phyloP scores from a whole-genome alignment of 2,888 invertebrate species.

The Tupiocoris notatus region DNA sequence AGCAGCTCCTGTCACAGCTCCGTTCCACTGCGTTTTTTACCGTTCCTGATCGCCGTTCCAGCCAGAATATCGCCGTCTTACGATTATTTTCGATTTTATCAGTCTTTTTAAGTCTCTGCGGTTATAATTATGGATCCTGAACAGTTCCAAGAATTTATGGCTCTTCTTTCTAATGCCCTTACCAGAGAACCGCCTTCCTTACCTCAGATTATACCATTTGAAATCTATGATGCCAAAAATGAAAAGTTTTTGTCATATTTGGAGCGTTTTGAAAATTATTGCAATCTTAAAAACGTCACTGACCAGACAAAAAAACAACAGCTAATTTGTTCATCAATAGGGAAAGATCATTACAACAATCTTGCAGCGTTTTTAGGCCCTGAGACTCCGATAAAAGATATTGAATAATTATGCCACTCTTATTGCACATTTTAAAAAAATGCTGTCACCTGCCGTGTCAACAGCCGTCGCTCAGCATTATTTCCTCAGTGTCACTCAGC shows the following conservation, averaged over 20 bases:
- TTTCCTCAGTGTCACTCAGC: slow-evolving; percentile 37
- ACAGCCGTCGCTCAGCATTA: slow-evolving; percentile 42
- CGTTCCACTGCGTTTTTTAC: neutral
- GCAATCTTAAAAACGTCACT: slow-evolving; percentile 35
- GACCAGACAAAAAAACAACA: slow-evolving; percentile 37
- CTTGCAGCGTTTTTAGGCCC: slow-evolving; percentile 31
- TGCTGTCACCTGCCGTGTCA: slow-evolving; percentile 33
- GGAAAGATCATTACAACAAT: slow-evolving; percentile 38
- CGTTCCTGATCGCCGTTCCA: neutral
- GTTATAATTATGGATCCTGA: neutral
- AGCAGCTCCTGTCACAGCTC: neutral
- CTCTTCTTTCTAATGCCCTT: neutral
- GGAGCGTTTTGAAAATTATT: slow-evolving; percentile 42
- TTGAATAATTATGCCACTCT: neutral
- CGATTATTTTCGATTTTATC: neutral
- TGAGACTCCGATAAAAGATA: slow-evolving; percentile 20
- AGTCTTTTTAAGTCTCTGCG: neutral
- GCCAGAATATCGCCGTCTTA: neutral
- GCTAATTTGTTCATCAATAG: slow-evolving; percentile 38
- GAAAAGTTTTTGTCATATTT: slow-evolving; percentile 39
- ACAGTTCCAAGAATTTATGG: slow-evolving; percentile 11
- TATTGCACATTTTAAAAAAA: slow-evolving; percentile 14
- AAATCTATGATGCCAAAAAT: slow-evolving; percentile 35
- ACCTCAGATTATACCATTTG: slow-evolving; percentile 37
- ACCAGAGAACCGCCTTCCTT: neutral